Base-by-base conservation (phyloP, 2,113 vertebrate genomes). In the Thalassoma bifasciatum region DNA sequence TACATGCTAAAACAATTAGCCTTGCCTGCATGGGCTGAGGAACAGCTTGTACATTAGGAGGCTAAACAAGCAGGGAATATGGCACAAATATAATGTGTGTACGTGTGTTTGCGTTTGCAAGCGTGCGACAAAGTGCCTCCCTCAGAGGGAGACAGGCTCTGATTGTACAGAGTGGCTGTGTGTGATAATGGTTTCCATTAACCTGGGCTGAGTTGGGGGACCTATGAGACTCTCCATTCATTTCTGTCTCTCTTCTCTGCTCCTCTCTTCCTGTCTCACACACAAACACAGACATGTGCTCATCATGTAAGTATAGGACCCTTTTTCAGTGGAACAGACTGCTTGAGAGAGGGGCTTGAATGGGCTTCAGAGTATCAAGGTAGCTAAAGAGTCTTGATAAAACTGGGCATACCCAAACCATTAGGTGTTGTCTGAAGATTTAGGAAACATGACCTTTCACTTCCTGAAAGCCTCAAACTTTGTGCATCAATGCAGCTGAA, bases 181-280 rank as follows among this genome's bases (percentile, higher is more conserved):
- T 87, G 88, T 89, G 88, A 91, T 93, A 90, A 90, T 91, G 87
- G 83, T 88, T 91, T 93, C 92, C 92, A 92, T 92, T 93, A 92
- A 93, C 91, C 89, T 90, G 82, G 73, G 88, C 80, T 86, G 86
- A 90, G 90, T 64, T 84, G 83, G 73, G 79, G 76, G 86, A 89
- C 87, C 91, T 82, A 60, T 46, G 85, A 91, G 91, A 91, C 88
- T 87, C 84, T 86, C 75, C 81, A 84, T 89, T 88, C 88, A 89
- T 77, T 76, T 57, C 78, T 65, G 51, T 73, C 73, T 69, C 69
- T 79, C 30, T 75, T 86, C 54, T 61, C 60, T 47, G 59, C n/a
- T 30, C 66, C 58, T 63, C 57, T 78, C 64, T 70, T 50, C 23
- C 47, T 62, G 30, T 49, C 69, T 66, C 62, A 53, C 57, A 65